phyloP scores from a whole-genome alignment of 2,888 invertebrate species.

The Drosophila fungiperda region DNA sequence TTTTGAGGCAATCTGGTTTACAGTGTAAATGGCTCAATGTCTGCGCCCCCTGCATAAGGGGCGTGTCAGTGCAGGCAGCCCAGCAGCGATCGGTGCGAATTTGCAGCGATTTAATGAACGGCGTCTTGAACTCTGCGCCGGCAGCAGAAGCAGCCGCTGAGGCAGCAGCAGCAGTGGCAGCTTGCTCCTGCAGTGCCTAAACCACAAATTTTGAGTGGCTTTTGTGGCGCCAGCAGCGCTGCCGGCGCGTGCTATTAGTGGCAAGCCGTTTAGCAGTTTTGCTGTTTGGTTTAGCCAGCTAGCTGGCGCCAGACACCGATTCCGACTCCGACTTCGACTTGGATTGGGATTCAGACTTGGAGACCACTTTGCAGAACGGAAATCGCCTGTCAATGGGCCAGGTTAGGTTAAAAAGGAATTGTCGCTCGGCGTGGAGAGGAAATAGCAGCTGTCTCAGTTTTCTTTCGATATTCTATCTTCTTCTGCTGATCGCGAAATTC shows the following conservation, averaged over 20 bases:
- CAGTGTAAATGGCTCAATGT: constrained; percentile 23
- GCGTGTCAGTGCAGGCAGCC: constrained; percentile 62
- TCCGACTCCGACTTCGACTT: neutral
- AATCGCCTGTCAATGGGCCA: constrained; percentile 74
- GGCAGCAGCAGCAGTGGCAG: constrained; percentile 1
- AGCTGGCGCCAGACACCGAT: constrained; percentile 56
- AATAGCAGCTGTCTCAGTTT: constrained; percentile 31
- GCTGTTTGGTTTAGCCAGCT: constrained; percentile 23
- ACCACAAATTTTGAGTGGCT: constrained; percentile 72
- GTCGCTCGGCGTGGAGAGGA: constrained; percentile 53
- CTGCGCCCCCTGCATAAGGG: constrained; percentile 25
- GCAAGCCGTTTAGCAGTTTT: constrained; percentile 22
- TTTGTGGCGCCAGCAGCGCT: constrained; percentile 71
- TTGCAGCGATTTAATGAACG: constrained; percentile 70
- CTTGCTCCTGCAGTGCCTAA: constrained; percentile 29
- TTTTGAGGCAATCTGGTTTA: neutral
- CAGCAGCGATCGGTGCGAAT: constrained; percentile 48
- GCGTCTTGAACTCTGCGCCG: constrained; percentile 69
- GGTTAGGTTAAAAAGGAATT: constrained; percentile 49
- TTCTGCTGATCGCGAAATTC: constrained; percentile 12
- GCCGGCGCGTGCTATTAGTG: constrained; percentile 56
- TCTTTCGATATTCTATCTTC: neutral
- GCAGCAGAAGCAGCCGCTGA: constrained; percentile 2
- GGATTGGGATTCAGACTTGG: neutral
- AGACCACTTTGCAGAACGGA: constrained; percentile 45